Evolutionary conservation across 2,797 vertebrate species (phyloP).

Genomic region (Gadopsis bispinosus): DNA sequence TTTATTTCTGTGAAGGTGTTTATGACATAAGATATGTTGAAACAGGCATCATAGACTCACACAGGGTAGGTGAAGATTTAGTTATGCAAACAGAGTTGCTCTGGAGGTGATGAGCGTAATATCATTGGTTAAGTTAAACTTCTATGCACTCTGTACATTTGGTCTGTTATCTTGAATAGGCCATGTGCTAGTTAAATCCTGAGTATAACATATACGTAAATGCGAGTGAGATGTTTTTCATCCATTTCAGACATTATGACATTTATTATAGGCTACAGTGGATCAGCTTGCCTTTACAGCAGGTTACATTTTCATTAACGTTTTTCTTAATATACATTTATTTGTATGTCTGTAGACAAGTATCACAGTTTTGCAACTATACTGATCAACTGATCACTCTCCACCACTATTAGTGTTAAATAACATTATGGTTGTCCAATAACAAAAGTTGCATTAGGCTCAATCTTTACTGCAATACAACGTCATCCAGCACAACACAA

Average conservation of each 20-base stretch:
- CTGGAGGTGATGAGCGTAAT: constrained; percentile 5
- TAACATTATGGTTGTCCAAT: no score
- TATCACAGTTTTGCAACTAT: no score
- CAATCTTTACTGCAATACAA: no score
- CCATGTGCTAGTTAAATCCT: constrained; percentile 6
- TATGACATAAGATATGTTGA: constrained; percentile 54
- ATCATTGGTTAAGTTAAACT: background rate
- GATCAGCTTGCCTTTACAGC: background rate
- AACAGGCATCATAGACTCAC: constrained; percentile 25
- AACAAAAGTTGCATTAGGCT: no score
- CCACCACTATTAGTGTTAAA: no score
- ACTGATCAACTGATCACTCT: no score
- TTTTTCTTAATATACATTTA: background rate
- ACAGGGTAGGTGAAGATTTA: constrained; percentile 27
- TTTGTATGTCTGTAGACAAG: background rate
- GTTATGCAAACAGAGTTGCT: constrained; percentile 38
- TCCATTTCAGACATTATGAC: background rate
- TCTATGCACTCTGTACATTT: background rate
- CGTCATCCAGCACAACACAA: no score
- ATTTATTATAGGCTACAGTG: background rate
- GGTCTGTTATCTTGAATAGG: background rate
- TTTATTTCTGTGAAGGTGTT: constrained; percentile 48
- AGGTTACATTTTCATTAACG: no score
- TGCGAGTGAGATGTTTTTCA: background rate
- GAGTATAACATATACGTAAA: background rate